Percentiles rank a stretch among this genome's conserved stretches.
These are phyloP conservation scores for Microplitis deprimator DNA, from an alignment of 2,888 invertebrate genomes.

Conservation along the genomic window DNA sequence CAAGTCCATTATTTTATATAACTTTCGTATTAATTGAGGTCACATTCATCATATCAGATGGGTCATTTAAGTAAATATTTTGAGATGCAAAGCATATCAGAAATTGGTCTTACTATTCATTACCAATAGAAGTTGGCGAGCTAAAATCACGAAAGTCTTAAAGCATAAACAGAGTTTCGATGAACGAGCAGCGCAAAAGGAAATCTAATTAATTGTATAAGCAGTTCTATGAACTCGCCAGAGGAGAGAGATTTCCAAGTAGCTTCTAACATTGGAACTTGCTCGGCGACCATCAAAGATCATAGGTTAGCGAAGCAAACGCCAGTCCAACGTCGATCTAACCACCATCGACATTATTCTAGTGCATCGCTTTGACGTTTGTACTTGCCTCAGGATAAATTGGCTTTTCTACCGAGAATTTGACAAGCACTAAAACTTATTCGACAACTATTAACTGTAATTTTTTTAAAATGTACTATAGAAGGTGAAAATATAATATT, in stretches of 20 bases:
- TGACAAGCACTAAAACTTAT: slow-evolving; percentile 20
- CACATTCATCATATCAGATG: too few relatives aligned
- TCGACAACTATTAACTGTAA: neutral
- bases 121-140: slow-evolving; percentile 3
- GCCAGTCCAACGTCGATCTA: slow-evolving; percentile 20
- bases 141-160: neutral
- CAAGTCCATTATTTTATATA: too few relatives aligned
- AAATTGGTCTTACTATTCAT: neutral
- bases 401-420: slow-evolving; percentile 49
- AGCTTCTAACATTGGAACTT: slow-evolving; percentile 10
- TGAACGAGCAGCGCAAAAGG: slow-evolving; percentile 17
- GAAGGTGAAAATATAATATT: neutral
- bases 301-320: slow-evolving; percentile 24
- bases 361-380: slow-evolving; percentile 53
- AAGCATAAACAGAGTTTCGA: slow-evolving; percentile 17
- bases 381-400: slow-evolving; percentile 53
- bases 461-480: neutral
- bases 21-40: too few relatives aligned
- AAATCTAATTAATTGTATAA: slow-evolving; percentile 28
- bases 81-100: neutral
- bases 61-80: too few relatives aligned
- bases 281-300: slow-evolving; percentile 30
- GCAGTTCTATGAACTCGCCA: slow-evolving; percentile 2
- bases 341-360: slow-evolving; percentile 52
- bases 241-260: slow-evolving; percentile 14